A percentile compares a stretch with the other conserved stretches of the same genome.
phyloP scores from a whole-genome alignment of 2,888 invertebrate species.

The Pristionchus fissidentatus region DNA sequence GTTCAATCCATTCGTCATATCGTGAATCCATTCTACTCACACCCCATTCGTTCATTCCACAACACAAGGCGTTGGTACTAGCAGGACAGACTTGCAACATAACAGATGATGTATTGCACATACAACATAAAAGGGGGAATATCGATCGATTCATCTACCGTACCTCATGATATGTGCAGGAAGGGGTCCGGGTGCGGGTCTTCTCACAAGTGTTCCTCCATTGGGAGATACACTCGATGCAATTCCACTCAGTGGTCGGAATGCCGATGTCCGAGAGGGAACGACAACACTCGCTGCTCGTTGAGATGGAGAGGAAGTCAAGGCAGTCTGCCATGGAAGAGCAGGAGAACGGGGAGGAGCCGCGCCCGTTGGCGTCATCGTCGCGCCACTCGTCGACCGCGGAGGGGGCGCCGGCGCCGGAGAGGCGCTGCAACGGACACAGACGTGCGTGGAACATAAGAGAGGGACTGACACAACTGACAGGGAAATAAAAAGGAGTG shows the following conservation, averaged over 20 bases:
- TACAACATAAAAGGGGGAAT: neutral
- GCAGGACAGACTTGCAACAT: neutral
- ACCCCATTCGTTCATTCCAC: neutral
- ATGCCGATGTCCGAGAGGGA: slow-evolving; percentile 36
- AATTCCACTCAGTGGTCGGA: slow-evolving; percentile 4
- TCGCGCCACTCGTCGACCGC: neutral
- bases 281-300: neutral
- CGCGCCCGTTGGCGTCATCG: neutral
- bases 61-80: neutral
- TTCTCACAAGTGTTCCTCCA: neutral
- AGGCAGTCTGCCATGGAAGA: slow-evolving; percentile 33
- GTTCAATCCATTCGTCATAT: no score
- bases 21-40: neutral
- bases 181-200: slow-evolving; percentile 37
- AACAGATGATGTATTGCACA: neutral
- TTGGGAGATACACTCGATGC: neutral
- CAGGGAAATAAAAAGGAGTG: slow-evolving; percentile 19
- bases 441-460: slow-evolving; percentile 34
- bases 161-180: slow-evolving; percentile 45
- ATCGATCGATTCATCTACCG: neutral
- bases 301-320: slow-evolving; percentile 25
- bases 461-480: neutral
- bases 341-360: neutral
- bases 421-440: slow-evolving; percentile 29
- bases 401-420: neutral